Evolutionary conservation across 2,797 vertebrate genomes (phyloP).

Genomic region (Cetoscarus ocellatus): DNA sequence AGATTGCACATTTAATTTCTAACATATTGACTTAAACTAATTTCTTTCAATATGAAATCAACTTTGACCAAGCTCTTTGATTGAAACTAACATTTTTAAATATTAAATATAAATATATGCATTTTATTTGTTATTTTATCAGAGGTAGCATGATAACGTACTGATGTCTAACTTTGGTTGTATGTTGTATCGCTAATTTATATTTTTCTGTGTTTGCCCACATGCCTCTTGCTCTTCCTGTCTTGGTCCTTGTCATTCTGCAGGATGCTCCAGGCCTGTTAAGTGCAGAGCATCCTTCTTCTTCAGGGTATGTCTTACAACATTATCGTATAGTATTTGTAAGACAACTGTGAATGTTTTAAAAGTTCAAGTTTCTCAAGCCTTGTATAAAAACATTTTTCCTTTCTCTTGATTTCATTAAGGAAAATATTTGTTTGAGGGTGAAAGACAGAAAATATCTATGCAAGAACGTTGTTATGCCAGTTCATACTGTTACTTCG

Average conservation of each 20-base stretch:
- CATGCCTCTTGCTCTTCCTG: conserved; percentile 42
- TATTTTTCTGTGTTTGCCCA: conserved; percentile 42
- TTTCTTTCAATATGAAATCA: conserved; percentile 34
- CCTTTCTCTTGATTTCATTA: too few species aligned
- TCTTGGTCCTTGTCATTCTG: conserved; percentile 52
- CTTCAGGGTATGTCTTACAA: conserved; percentile 78
- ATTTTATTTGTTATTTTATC: too few species aligned
- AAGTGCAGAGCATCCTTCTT: conserved; percentile 77
- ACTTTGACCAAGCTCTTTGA: conserved; percentile 24
- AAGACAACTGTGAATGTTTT: not conserved
- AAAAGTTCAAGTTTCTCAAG: not conserved
- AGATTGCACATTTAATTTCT: conserved; percentile 42
- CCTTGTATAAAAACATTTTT: too few species aligned
- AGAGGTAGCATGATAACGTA: too few species aligned
- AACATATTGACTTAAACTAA: conserved; percentile 19
- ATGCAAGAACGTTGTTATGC: too few species aligned
- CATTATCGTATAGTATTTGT: conserved; percentile 7
- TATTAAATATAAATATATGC: not conserved
- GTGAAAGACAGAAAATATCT: too few species aligned
- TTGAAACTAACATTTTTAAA: conserved; percentile 51
- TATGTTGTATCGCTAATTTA: conserved; percentile 36
- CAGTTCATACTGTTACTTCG: too few species aligned
- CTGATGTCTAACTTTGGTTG: too few species aligned
- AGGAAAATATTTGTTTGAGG: too few species aligned
- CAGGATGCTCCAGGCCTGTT: conserved; percentile 79